Conservation (phyloP, 2,888 invertebrate genomes). For the Ophioninae sp. region DNA sequence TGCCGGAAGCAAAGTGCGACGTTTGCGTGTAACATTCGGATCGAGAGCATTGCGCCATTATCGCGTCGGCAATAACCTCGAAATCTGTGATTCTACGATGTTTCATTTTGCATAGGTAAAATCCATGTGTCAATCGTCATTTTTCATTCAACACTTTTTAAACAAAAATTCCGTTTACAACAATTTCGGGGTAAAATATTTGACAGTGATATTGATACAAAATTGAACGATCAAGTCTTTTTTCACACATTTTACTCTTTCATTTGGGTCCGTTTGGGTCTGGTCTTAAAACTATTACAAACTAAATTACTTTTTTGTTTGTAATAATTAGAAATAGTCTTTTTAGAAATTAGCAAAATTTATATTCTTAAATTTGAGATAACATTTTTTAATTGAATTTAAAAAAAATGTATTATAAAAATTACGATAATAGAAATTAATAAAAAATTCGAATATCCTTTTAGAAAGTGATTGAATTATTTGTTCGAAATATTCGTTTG, state of each 20-base stretch:
- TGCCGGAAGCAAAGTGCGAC: not conserved
- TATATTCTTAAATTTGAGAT: no score
- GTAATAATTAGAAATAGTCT: not conserved
- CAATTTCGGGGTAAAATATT: not conserved
- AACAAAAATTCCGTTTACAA: no score
- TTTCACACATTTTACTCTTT: no score
- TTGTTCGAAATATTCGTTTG: not conserved
- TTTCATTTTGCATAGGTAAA: not conserved
- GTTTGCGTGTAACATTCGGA: not conserved
- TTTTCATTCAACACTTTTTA: not conserved
- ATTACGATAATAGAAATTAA: no score
- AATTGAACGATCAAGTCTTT: no score
- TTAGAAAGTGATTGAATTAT: not conserved
- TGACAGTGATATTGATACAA: not conserved
- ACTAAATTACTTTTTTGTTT: not conserved
- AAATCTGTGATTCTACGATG: not conserved
- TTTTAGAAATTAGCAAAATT: no score
- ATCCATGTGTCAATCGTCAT: no score
- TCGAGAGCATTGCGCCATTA: not conserved
- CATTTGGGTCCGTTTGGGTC: not conserved
- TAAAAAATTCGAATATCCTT: not conserved
- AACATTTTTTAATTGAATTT: no score
- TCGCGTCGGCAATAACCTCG: not conserved
- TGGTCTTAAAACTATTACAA: not conserved
- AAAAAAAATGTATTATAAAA: no score